These are phyloP conservation scores for Gorsachius magnificus DNA, from an alignment of 2,797 vertebrate genomes.

Conservation along the genomic window DNA sequence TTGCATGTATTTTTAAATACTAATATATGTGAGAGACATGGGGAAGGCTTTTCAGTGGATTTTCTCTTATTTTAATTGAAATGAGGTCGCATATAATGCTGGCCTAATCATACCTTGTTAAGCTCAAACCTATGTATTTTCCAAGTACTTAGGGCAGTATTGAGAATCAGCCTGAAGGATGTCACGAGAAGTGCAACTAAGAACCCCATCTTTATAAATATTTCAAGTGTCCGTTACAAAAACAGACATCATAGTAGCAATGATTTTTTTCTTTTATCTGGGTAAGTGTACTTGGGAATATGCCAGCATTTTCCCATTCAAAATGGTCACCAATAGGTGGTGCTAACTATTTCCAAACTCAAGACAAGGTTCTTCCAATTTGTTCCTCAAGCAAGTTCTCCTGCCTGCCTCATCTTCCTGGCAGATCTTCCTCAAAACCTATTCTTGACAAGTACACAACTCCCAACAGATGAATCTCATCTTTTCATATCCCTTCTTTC, in stretches of 20 bases:
- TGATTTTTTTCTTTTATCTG: not conserved
- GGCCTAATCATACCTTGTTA: not conserved
- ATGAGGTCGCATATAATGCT: not conserved
- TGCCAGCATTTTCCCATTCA: not conserved
- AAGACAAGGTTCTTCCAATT: not conserved
- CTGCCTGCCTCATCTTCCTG: not conserved
- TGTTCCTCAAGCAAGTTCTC: not conserved
- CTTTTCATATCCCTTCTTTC: not conserved
- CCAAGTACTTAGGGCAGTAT: not conserved
- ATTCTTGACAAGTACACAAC: not conserved
- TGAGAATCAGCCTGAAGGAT: not conserved
- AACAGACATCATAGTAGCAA: not conserved
- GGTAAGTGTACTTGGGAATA: fast-evolving
- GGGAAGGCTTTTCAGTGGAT: not conserved
- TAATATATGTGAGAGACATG: not conserved
- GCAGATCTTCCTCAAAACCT: not conserved
- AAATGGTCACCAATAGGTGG: not conserved
- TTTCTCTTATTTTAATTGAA: constrained; percentile 25
- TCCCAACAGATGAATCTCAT: not conserved
- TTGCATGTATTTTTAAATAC: not conserved
- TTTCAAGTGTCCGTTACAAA: not conserved
- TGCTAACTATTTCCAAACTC: not conserved
- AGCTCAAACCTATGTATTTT: not conserved
- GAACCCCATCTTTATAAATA: not conserved
- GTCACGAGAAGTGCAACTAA: not conserved